Conservation (phyloP, 2,888 invertebrate species). For the Amphipoea lucens region DNA sequence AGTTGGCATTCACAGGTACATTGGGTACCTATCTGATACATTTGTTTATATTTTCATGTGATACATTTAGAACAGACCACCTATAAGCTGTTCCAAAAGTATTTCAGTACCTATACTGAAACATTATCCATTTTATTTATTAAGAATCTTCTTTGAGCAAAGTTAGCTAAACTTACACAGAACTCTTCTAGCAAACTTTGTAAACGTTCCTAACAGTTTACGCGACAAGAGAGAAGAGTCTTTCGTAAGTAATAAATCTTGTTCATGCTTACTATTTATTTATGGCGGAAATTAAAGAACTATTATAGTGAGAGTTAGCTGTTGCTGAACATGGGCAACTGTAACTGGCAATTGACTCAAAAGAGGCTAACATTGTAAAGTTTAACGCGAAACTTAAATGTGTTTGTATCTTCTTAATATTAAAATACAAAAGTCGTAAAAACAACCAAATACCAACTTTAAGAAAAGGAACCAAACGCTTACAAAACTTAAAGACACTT, state of each 20-base stretch:
- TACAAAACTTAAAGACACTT: constrained; percentile 7
- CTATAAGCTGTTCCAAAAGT: background rate
- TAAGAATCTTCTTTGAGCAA: background rate
- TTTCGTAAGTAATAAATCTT: constrained; percentile 16
- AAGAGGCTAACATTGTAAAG: background rate
- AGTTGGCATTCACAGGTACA: background rate
- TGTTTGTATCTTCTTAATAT: background rate
- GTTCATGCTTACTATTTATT: background rate
- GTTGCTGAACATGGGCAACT: background rate
- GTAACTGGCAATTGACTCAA: background rate
- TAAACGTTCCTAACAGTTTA: constrained; percentile 21
- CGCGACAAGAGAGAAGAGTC: constrained; percentile 25
- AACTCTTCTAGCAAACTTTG: constrained; percentile 23
- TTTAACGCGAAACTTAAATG: background rate
- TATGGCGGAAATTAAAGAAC: background rate
- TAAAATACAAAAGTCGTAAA: background rate
- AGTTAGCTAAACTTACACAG: background rate
- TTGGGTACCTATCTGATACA: too few species aligned
- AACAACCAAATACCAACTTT: constrained; percentile 7
- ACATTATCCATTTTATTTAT: background rate
- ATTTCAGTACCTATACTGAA: background rate
- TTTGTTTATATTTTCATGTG: background rate
- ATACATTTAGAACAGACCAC: background rate
- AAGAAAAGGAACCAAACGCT: constrained; percentile 1
- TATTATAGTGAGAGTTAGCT: background rate